phyloP scores from a whole-genome alignment of 2,888 invertebrate species.

The Eupithecia inturbata region DNA sequence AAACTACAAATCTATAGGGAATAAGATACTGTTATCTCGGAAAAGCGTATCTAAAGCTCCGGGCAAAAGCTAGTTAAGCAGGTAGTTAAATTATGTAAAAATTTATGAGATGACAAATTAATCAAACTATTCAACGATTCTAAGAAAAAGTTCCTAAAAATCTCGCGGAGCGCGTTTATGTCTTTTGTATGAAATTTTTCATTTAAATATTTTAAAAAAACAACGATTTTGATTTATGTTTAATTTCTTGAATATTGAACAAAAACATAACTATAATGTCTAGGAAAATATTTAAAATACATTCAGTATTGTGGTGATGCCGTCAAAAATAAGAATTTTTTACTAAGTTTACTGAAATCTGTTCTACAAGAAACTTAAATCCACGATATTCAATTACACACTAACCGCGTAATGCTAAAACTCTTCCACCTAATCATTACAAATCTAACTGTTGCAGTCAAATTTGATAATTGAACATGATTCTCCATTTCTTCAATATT shows the following conservation, averaged over 20 bases:
- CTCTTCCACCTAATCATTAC: background rate
- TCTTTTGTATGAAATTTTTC: too few species aligned
- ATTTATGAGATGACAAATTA: background rate
- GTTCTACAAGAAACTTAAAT: background rate
- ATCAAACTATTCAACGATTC: background rate
- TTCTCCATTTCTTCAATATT: background rate
- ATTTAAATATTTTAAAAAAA: background rate
- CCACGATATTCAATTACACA: background rate
- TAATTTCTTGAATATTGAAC: background rate
- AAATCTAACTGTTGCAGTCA: background rate
- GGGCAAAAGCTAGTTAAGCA: background rate
- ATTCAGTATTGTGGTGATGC: background rate
- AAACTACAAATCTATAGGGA: too few species aligned
- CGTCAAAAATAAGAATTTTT: background rate
- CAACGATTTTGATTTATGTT: background rate
- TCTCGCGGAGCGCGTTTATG: slow-evolving; percentile 3
- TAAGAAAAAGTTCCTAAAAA: background rate
- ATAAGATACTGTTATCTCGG: background rate
- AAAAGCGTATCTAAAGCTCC: background rate
- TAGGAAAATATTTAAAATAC: background rate
- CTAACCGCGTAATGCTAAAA: background rate
- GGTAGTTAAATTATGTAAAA: background rate
- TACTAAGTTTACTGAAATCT: background rate
- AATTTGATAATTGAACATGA: background rate
- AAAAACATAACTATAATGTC: background rate